Base-by-base conservation (phyloP, 2,797 vertebrate genomes). In the Amphiprion clarkii region DNA sequence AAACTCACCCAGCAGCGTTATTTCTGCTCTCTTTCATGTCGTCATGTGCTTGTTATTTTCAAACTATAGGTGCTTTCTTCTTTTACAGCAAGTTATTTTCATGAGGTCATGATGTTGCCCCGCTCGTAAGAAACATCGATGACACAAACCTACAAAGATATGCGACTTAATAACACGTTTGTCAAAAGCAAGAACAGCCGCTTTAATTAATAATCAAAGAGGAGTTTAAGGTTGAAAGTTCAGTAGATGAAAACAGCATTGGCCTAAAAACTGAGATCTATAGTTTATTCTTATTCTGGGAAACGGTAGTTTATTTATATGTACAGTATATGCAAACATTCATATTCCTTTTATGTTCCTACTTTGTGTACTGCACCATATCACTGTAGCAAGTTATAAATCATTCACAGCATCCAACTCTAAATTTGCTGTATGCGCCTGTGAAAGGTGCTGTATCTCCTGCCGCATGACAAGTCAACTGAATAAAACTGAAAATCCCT, bases 51-150 rank as follows among this genome's bases (percentile, higher is more conserved):
- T 53, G 25, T 57, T 59, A 13, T 49, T 42, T 63, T 70, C 25
- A 58, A 58, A 57, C 39, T 42, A 44, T 0, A 19, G 40, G 25
- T 4, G 48, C n/a, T 51, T n/a, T 25, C 51, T 52, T 52, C 51
- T 52, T 52, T 5, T 25, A 11, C 3, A n/a, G 48, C 48, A 4
- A 51, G n/a, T 11, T 19, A 3, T 68, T 58, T 36, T 36, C 0
- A 14, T 16, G 51, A 67, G 59, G 54, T 11, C 6, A 0, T 21
- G 23, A 8, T 17, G 21, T 29, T 51, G 40, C 58, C 71, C 2
- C 2, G 19, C 33, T 46, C 49, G 36, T 44, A 60, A 56, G 13
- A 72, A 44, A 72, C 69, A 73, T 73, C 68, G 54, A 0, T n/a
- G 31, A 46, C 7, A 57, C 9, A 19, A 59, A 60, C 68, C 56